A percentile compares a stretch with the other conserved stretches of the same genome.
phyloP scores from a whole-genome alignment of 2,797 vertebrate species.

The Sitta carolinensis region DNA sequence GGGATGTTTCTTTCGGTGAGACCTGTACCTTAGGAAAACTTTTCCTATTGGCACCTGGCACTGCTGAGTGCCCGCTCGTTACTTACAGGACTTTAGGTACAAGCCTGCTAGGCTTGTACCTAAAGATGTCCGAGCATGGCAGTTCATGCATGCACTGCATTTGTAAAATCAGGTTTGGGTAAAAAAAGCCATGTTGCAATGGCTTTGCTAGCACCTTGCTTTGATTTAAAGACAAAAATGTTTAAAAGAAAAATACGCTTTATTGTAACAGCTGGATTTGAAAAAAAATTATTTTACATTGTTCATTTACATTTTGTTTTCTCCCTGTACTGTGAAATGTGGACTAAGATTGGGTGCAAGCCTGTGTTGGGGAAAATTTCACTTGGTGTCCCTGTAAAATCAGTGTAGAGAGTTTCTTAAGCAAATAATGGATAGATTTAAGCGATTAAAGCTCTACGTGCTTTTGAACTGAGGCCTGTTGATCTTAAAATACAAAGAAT shows the following conservation, averaged over 20 bases:
- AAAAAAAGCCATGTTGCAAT: neutral
- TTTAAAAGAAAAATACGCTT: neutral
- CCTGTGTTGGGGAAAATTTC: neutral
- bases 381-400: neutral
- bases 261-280: neutral
- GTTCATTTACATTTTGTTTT: neutral
- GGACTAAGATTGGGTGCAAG: neutral
- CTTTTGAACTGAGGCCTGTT: neutral
- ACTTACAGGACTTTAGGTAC: neutral
- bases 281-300: neutral
- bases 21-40: neutral
- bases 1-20: neutral
- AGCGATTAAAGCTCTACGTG: neutral
- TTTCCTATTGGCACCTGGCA: neutral
- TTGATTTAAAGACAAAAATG: neutral
- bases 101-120: neutral
- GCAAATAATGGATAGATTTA: neutral
- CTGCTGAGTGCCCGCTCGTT: neutral
- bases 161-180: neutral
- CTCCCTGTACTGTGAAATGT: fast-evolving
- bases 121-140: neutral
- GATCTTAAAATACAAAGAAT: neutral
- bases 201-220: neutral
- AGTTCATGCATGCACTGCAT: neutral
- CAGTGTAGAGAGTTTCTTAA: neutral